These are phyloP conservation scores for Falco rusticolus DNA, from an alignment of 2,797 vertebrate species.

Conservation along the genomic window DNA sequence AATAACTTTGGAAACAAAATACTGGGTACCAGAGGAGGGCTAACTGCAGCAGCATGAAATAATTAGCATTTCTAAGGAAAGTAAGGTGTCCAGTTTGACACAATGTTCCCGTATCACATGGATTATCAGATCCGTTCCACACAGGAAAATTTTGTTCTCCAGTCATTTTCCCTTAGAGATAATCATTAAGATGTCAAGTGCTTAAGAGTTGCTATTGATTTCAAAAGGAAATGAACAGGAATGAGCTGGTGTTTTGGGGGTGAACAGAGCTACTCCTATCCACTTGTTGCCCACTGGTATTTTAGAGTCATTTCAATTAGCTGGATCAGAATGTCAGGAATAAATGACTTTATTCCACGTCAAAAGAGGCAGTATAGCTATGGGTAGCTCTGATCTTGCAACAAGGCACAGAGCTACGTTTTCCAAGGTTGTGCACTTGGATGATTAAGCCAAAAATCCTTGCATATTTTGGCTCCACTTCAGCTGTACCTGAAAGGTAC, in stretches of 20 bases:
- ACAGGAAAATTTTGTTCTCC: not conserved
- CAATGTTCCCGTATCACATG: not conserved
- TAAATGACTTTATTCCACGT: not conserved
- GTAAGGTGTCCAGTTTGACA: not conserved
- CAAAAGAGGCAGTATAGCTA: not conserved
- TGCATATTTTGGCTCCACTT: not conserved
- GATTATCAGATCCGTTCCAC: not conserved
- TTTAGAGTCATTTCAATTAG: not conserved
- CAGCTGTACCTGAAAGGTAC: not conserved
- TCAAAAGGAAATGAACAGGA: not conserved
- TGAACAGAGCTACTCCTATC: not conserved
- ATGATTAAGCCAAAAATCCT: not conserved
- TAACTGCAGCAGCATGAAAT: not conserved
- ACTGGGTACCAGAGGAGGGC: not conserved
- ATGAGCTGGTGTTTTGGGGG: not conserved
- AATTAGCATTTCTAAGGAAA: not conserved
- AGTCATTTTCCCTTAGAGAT: not conserved
- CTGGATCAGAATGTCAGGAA: not conserved
- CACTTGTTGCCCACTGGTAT: not conserved
- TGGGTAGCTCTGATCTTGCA: not conserved
- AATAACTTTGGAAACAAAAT: not conserved
- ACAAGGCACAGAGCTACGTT: not conserved
- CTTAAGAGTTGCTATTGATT: not conserved
- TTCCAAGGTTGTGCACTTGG: not conserved
- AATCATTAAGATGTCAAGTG: not conserved